Conservation (phyloP, 2,888 invertebrate genomes). For the Noctua janthe region DNA sequence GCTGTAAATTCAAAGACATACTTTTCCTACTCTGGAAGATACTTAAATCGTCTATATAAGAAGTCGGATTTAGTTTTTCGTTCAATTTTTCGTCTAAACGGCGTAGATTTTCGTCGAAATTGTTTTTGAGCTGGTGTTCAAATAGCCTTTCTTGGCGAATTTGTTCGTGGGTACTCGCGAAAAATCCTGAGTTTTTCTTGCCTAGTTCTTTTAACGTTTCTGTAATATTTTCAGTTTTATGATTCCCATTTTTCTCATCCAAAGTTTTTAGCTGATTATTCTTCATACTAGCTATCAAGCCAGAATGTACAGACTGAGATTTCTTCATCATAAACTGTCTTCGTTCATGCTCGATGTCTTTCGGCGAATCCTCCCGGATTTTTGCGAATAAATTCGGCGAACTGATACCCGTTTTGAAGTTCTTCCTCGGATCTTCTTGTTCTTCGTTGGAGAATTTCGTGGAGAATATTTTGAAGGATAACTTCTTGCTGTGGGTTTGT, state of each 20-base stretch:
- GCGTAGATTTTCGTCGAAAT: conserved; percentile 87
- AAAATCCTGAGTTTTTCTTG: conserved; percentile 87
- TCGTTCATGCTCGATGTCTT: conserved; percentile 74
- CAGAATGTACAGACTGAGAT: conserved; percentile 86
- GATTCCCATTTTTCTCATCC: conserved; percentile 82
- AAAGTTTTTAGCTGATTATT: conserved; percentile 86
- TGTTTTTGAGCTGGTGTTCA: conserved; percentile 86
- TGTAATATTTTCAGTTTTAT: conserved; percentile 69
- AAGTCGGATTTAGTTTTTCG: conserved; percentile 76
- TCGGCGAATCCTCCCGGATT: conserved; percentile 77
- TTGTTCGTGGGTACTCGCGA: conserved; percentile 93
- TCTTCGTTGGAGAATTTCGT: conserved; percentile 82
- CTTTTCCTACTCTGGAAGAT: conserved; percentile 82
- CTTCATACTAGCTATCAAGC: conserved; percentile 77
- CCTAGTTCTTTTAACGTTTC: conserved; percentile 83
- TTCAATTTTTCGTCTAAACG: conserved; percentile 81
- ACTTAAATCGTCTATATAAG: conserved; percentile 79
- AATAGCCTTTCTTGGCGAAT: conserved; percentile 91
- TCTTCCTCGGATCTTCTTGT: conserved; percentile 81
- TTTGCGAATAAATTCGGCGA: conserved; percentile 87
- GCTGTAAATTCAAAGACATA: conserved; percentile 83
- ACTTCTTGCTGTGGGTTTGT: conserved; percentile 89
- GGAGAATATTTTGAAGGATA: conserved; percentile 85
- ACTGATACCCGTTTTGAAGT: conserved; percentile 82
- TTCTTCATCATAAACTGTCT: conserved; percentile 84